These are phyloP conservation scores for Dermochelys coriacea DNA, from an alignment of 2,797 vertebrate species.

Conservation along the genomic window DNA sequence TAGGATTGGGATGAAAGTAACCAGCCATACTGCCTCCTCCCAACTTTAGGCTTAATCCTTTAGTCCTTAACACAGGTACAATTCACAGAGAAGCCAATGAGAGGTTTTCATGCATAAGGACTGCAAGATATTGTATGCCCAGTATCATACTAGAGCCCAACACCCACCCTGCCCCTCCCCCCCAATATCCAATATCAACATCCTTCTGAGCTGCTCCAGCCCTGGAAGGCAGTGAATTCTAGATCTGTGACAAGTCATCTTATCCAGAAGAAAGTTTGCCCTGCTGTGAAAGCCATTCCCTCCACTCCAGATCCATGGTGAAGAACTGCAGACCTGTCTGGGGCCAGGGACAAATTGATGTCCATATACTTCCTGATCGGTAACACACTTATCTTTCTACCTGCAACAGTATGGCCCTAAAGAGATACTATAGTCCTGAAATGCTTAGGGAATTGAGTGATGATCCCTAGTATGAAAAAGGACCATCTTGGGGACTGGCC, in stretches of 20 bases:
- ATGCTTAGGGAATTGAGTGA: background rate
- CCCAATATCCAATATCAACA: background rate
- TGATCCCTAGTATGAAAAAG: background rate
- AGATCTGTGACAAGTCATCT: background rate
- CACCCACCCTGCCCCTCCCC: too few relatives aligned
- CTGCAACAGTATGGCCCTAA: background rate
- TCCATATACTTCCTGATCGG: background rate
- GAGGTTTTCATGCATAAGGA: background rate
- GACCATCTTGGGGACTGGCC: background rate
- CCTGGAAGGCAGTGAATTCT: background rate
- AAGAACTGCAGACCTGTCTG: background rate
- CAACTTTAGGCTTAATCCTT: constrained; percentile 1
- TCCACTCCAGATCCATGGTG: background rate
- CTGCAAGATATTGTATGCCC: background rate
- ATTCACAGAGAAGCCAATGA: background rate
- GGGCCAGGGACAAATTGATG: background rate
- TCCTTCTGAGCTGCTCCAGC: background rate
- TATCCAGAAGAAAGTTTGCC: background rate
- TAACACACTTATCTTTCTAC: background rate
- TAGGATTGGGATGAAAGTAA: background rate
- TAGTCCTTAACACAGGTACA: constrained; percentile 25
- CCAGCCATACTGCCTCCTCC: background rate
- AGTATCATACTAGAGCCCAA: background rate
- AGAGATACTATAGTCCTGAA: background rate
- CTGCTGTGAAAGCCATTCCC: background rate